phyloP scores from a whole-genome alignment of 1,140 invertebrate genomes.

The Sarcophaga bullata region DNA sequence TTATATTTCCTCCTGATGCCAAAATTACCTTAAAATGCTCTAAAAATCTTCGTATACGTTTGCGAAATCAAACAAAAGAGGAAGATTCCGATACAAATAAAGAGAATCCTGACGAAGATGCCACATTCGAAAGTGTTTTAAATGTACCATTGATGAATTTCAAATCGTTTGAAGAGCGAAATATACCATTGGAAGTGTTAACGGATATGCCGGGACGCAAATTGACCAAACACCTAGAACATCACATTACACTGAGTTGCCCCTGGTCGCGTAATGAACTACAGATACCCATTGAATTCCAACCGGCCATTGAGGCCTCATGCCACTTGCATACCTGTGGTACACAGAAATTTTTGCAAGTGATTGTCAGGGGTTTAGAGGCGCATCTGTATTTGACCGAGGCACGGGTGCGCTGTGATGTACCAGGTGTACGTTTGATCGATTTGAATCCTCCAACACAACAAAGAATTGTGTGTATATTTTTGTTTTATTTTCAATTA shows the following conservation, averaged over 20 bases:
- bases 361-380: slow-evolving; percentile 77
- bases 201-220: slow-evolving; percentile 79
- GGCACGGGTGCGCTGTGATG: slow-evolving; percentile 70
- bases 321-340: slow-evolving; percentile 86
- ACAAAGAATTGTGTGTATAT: slow-evolving; percentile 52
- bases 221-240: slow-evolving; percentile 62
- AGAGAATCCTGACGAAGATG: slow-evolving; percentile 47
- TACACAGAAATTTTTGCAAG: slow-evolving; percentile 82
- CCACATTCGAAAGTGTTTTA: slow-evolving; percentile 69
- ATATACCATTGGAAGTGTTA: slow-evolving; percentile 74
- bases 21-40: slow-evolving; percentile 71
- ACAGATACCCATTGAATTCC: slow-evolving; percentile 79
- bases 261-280: slow-evolving; percentile 78
- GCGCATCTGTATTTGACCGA: slow-evolving; percentile 71
- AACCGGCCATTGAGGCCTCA: slow-evolving; percentile 80
- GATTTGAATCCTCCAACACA: slow-evolving; percentile 72
- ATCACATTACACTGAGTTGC: slow-evolving; percentile 73
- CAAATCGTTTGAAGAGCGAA: slow-evolving; percentile 76
- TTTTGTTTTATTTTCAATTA: slow-evolving; percentile 22
- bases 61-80: slow-evolving; percentile 14
- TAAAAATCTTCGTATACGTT: slow-evolving; percentile 69
- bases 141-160: slow-evolving; percentile 73
- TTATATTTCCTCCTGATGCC: slow-evolving; percentile 68
- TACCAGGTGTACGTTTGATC: slow-evolving; percentile 70
- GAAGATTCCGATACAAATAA: not conserved